A percentile compares a stretch with the other conserved stretches of the same genome.
These are phyloP conservation scores for Pelochelys cantorii DNA, from an alignment of 2,797 vertebrate species.

Conservation along the genomic window DNA sequence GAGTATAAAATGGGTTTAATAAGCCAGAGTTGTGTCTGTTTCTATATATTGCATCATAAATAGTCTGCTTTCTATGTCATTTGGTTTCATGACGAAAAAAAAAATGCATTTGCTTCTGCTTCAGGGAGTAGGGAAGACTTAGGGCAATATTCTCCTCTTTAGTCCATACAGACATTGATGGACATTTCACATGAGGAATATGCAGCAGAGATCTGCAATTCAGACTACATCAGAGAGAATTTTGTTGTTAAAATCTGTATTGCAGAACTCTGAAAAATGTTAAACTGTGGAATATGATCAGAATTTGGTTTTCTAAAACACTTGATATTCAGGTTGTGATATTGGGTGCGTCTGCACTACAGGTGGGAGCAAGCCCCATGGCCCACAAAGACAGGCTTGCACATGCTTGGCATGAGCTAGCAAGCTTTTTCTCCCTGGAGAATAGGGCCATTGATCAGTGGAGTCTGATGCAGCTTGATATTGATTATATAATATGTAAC, in stretches of 20 bases:
- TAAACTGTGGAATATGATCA: too few species aligned
- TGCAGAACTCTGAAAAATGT: too few species aligned
- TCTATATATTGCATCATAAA: not conserved
- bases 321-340: too few species aligned
- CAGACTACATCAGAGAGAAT: not conserved
- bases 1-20: not conserved
- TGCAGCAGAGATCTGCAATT: not conserved
- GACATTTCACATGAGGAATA: not conserved
- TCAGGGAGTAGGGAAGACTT: not conserved
- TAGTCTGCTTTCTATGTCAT: not conserved
- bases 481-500: not conserved
- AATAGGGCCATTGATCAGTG: not conserved
- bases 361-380: too few species aligned
- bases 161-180: not conserved
- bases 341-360: too few species aligned
- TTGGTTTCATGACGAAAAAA: not conserved
- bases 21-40: not conserved
- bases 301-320: too few species aligned
- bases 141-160: too few species aligned
- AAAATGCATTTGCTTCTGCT: not conserved
- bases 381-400: too few species aligned
- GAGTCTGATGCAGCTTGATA: not conserved
- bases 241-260: not conserved
- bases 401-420: too few species aligned
- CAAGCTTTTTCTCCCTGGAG: not conserved